Evolutionary conservation across 1,140 invertebrate species (phyloP).

Genomic region (Drosophila tropicalis): DNA sequence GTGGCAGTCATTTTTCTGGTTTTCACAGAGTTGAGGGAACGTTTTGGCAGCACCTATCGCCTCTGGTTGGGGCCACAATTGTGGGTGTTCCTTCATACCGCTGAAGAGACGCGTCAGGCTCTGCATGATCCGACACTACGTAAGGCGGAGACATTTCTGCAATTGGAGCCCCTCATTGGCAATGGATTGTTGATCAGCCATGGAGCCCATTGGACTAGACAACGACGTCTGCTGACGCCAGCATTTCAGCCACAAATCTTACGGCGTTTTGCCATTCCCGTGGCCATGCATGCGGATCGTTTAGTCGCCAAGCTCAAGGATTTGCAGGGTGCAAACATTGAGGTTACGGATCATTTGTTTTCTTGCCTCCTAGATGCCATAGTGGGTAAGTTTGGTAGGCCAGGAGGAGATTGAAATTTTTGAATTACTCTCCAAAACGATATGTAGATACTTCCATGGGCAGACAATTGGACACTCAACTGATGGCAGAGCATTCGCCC

Average conservation of each 20-base stretch:
- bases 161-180: slow-evolving; percentile 66
- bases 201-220: slow-evolving; percentile 58
- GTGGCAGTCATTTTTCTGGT: slow-evolving; percentile 63
- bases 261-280: slow-evolving; percentile 39
- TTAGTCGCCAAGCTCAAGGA: slow-evolving; percentile 44
- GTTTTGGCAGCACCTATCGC: slow-evolving; percentile 63
- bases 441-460: slow-evolving; percentile 76
- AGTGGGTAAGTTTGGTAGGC: slow-evolving; percentile 49
- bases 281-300: slow-evolving; percentile 51
- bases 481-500: slow-evolving; percentile 28
- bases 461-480: slow-evolving; percentile 56
- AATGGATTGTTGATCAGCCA: slow-evolving; percentile 74
- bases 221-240: slow-evolving; percentile 65
- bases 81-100: slow-evolving; percentile 74
- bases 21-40: slow-evolving; percentile 59
- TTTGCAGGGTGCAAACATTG: slow-evolving; percentile 30
- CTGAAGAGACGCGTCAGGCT: slow-evolving; percentile 70
- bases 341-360: slow-evolving; percentile 69
- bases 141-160: slow-evolving; percentile 65
- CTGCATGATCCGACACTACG: slow-evolving; percentile 60
- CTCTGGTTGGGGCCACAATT: slow-evolving; percentile 72
- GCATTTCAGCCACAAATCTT: slow-evolving; percentile 66
- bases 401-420: too few species aligned
- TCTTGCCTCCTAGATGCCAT: slow-evolving; percentile 73
- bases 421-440: too few species aligned